Conservation (phyloP, 2,888 invertebrate genomes). For the Drepanosiphum platanoidis region DNA sequence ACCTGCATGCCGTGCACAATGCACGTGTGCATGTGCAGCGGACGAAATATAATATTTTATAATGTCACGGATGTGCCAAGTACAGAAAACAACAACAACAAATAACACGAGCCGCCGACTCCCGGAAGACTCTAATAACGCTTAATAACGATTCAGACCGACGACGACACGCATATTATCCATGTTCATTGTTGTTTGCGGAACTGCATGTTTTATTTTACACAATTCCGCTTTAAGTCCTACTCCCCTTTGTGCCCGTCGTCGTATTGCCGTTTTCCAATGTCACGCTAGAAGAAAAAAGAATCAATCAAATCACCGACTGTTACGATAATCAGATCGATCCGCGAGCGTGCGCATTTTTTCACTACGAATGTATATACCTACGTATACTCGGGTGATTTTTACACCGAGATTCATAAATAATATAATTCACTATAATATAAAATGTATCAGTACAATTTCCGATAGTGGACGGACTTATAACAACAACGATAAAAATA, state of each 20-base stretch:
- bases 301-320: too few relatives aligned
- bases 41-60: constrained; percentile 16
- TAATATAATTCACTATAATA: too few relatives aligned
- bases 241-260: neutral
- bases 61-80: constrained; percentile 43
- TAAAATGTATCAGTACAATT: too few relatives aligned
- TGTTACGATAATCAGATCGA: too few relatives aligned
- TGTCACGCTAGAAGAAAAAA: neutral
- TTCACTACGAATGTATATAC: too few relatives aligned
- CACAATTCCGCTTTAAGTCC: constrained; percentile 4
- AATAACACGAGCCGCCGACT: neutral
- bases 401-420: too few relatives aligned
- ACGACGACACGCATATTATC: constrained; percentile 32
- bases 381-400: too few relatives aligned
- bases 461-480: too few relatives aligned
- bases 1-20: neutral
- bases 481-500: too few relatives aligned
- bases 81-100: constrained; percentile 26
- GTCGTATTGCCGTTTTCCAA: neutral
- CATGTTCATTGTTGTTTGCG: constrained; percentile 10
- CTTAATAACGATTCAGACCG: constrained; percentile 56
- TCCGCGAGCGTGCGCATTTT: too few relatives aligned
- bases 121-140: constrained; percentile 60
- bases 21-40: neutral
- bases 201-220: constrained; percentile 29